Evolutionary conservation across 1,140 invertebrate genomes (phyloP).

Genomic region (Colletes gigas): DNA sequence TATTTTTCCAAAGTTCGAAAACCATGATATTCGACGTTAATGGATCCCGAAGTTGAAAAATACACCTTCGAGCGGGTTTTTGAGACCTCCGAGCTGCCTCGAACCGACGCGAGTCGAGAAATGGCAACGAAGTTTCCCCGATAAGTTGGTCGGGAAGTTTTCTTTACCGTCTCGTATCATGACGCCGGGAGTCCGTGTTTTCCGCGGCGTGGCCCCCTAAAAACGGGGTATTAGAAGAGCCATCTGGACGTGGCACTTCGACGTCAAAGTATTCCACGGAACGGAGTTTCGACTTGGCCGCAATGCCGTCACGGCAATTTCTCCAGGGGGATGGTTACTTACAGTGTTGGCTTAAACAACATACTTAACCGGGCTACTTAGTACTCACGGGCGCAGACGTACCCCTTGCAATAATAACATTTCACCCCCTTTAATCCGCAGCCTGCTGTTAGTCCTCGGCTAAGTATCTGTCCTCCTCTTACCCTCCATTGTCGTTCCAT

Average conservation of each 20-base stretch:
- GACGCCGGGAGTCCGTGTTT: constrained; percentile 57
- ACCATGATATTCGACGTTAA: too few species aligned
- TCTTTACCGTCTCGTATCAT: constrained; percentile 41
- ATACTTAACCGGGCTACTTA: constrained; percentile 81
- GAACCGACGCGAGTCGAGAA: constrained; percentile 6
- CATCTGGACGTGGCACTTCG: constrained; percentile 66
- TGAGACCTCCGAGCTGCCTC: not conserved
- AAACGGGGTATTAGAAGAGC: constrained; percentile 59
- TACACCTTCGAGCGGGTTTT: too few species aligned
- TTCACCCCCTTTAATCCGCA: constrained; percentile 79
- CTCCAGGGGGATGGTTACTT: constrained; percentile 77
- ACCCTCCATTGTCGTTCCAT: constrained; percentile 35
- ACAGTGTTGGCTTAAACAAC: constrained; percentile 81
- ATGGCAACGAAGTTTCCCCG: constrained; percentile 22
- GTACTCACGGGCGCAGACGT: constrained; percentile 72
- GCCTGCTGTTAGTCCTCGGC: constrained; percentile 71
- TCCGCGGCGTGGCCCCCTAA: constrained; percentile 32
- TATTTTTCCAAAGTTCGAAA: too few species aligned
- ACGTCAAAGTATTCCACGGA: constrained; percentile 67
- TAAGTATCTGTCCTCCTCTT: constrained; percentile 64
- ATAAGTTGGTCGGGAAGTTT: constrained; percentile 34
- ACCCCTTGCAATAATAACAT: constrained; percentile 81
- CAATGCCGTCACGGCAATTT: constrained; percentile 72
- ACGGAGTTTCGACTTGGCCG: constrained; percentile 57
- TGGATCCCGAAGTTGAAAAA: too few species aligned